Conservation (phyloP, 2,888 invertebrate genomes). For the Plutella xylostella region DNA sequence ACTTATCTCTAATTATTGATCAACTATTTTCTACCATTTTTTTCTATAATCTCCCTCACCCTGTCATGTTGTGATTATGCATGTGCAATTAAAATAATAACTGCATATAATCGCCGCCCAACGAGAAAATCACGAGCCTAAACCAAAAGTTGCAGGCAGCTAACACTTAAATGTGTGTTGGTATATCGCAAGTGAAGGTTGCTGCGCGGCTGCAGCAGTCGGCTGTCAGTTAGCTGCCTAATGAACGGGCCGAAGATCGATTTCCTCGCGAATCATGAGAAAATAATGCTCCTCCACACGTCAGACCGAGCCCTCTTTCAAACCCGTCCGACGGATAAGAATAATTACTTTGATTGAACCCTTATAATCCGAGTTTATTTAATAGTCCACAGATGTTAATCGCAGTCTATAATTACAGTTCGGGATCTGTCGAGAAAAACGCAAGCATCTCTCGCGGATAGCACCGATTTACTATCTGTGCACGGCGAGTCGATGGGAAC, state of each 20-base stretch:
- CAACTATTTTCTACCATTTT: no score
- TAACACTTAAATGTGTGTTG: no score
- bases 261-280: constrained; percentile 65
- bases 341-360: constrained; percentile 70
- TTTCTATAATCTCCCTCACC: no score
- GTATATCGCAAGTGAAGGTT: no score
- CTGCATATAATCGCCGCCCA: no score
- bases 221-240: constrained; percentile 28
- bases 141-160: no score
- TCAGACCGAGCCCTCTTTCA: constrained; percentile 40
- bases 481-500: no score
- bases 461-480: constrained; percentile 1
- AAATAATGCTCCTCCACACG: constrained; percentile 51
- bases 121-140: no score
- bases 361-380: constrained; percentile 65
- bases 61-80: no score
- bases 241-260: constrained; percentile 58
- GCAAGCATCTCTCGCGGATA: constrained; percentile 10
- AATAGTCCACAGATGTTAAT: constrained; percentile 70
- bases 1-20: no score
- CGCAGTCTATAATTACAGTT: constrained; percentile 62
- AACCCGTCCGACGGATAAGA: constrained; percentile 68
- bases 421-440: constrained; percentile 62
- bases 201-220: no score
- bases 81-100: no score